phyloP scores from a whole-genome alignment of 2,113 vertebrate species.

The Menura novaehollandiae region DNA sequence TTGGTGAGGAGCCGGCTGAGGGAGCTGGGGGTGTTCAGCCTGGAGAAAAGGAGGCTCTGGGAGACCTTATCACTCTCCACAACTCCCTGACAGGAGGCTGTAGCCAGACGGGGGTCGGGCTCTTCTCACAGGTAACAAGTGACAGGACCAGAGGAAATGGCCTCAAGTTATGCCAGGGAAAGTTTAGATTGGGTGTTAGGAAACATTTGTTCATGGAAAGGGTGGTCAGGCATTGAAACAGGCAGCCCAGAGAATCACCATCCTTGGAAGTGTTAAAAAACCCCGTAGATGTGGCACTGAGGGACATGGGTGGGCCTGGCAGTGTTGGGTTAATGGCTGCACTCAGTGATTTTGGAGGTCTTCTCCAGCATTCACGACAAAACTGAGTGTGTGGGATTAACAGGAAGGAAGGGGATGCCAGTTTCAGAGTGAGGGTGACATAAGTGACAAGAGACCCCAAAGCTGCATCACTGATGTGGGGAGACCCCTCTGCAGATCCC shows the following conservation, averaged over 20 bases:
- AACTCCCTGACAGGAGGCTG: neutral
- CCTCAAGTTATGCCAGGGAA: neutral
- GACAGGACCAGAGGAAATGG: accelerated
- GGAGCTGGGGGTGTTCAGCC: neutral
- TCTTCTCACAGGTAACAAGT: neutral
- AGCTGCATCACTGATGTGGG: neutral
- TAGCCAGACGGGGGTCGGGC: neutral
- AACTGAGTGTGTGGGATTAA: neutral
- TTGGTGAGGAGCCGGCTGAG: neutral
- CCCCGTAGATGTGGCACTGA: neutral
- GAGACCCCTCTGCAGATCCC: neutral
- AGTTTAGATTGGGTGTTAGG: neutral
- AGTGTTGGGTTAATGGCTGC: neutral
- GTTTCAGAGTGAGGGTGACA: neutral
- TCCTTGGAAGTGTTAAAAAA: neutral
- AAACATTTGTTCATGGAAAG: neutral
- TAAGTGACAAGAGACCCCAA: no score
- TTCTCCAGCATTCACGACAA: neutral
- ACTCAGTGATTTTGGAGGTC: neutral
- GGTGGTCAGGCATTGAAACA: no score
- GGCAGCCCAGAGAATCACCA: neutral
- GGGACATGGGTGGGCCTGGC: neutral
- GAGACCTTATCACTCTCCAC: accelerated
- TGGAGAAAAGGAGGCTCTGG: neutral
- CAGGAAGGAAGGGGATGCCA: accelerated